These are phyloP conservation scores for Stenolophus ochropezus DNA, from an alignment of 2,888 invertebrate species.

Conservation along the genomic window DNA sequence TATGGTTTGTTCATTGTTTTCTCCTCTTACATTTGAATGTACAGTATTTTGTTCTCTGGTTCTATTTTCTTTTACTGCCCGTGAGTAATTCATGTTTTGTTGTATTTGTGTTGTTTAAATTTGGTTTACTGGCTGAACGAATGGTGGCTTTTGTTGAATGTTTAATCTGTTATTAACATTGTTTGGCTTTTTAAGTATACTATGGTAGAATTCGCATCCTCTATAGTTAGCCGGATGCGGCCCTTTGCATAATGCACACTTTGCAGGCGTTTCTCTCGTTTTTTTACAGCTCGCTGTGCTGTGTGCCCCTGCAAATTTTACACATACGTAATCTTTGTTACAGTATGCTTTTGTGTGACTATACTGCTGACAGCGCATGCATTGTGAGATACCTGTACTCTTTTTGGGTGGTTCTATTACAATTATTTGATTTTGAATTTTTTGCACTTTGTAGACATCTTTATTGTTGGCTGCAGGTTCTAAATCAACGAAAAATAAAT, in stretches of 20 bases:
- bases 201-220: slow-evolving; percentile 49
- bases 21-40: not conserved
- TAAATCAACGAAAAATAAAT: slow-evolving; percentile 59
- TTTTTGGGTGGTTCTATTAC: slow-evolving; percentile 59
- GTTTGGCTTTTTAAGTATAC: slow-evolving; percentile 37
- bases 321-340: slow-evolving; percentile 21
- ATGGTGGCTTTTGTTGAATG: too few relatives aligned
- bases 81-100: not conserved
- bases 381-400: slow-evolving; percentile 59
- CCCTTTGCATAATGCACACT: too few relatives aligned
- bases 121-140: not conserved
- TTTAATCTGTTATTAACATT: not conserved
- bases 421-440: slow-evolving; percentile 50
- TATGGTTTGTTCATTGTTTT: not conserved
- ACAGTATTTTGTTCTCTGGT: not conserved
- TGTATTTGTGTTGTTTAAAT: not conserved
- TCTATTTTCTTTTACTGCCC: not conserved
- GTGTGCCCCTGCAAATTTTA: slow-evolving; percentile 11
- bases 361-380: slow-evolving; percentile 61
- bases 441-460: slow-evolving; percentile 54
- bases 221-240: slow-evolving; percentile 60
- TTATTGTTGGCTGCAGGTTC: slow-evolving; percentile 45
- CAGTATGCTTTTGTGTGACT: slow-evolving; percentile 62
- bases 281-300: slow-evolving; percentile 46
- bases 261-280: too few relatives aligned